Conservation (phyloP, 2,888 invertebrate genomes). For the Tiphia femorata region DNA sequence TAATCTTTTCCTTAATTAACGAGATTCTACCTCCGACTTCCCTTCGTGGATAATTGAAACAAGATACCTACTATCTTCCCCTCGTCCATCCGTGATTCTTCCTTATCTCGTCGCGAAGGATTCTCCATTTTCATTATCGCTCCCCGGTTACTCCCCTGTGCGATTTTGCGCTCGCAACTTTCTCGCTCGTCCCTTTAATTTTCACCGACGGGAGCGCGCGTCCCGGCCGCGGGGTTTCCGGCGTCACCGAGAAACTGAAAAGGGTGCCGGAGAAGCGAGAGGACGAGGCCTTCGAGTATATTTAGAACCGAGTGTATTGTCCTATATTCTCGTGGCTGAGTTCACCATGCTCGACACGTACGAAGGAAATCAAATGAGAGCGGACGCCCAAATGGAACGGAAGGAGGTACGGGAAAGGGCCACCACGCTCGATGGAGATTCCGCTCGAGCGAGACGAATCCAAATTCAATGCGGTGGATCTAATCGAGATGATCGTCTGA, state of each 20-base stretch:
- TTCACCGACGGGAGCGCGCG: too few relatives aligned
- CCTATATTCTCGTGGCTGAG: neutral
- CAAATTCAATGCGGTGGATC: constrained; percentile 46
- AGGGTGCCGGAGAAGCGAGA: neutral
- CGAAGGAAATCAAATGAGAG: constrained; percentile 34
- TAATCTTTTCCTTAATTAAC: too few relatives aligned
- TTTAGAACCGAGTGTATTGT: neutral
- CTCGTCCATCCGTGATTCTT: too few relatives aligned
- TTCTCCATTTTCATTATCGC: too few relatives aligned
- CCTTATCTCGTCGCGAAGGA: too few relatives aligned
- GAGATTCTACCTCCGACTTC: too few relatives aligned
- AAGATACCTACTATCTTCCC: neutral
- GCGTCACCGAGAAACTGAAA: too few relatives aligned
- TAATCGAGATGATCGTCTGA: constrained; percentile 53
- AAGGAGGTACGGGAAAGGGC: constrained; percentile 7
- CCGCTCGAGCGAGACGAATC: constrained; percentile 33
- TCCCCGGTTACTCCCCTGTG: too few relatives aligned
- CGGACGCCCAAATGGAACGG: constrained; percentile 22
- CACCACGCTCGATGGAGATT: constrained; percentile 26
- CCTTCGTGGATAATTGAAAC: too few relatives aligned
- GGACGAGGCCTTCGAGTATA: neutral
- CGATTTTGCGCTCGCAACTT: too few relatives aligned
- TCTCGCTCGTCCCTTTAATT: too few relatives aligned
- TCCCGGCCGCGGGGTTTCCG: too few relatives aligned
- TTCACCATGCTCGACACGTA: constrained; percentile 33